Percentiles rank a stretch among this genome's conserved stretches.
These are phyloP conservation scores for Drosophila pseudotalamancana DNA, from an alignment of 2,888 invertebrate species.

Conservation along the genomic window DNA sequence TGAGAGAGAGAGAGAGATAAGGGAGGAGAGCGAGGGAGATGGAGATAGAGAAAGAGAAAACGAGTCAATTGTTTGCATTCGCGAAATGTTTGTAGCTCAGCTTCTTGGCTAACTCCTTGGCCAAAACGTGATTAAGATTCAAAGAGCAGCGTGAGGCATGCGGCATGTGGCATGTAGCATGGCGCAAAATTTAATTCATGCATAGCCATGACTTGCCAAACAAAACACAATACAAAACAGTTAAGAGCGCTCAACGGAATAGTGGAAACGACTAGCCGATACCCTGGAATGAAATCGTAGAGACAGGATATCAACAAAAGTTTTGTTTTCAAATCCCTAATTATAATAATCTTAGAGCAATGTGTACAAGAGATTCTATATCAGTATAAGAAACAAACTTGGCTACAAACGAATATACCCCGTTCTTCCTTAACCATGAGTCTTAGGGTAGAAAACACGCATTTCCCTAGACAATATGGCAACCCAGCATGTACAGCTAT, in stretches of 20 bases:
- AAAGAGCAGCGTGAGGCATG: constrained; percentile 13
- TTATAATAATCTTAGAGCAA: too few relatives aligned
- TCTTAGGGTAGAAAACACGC: constrained; percentile 33
- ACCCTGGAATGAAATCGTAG: too few relatives aligned
- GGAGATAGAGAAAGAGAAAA: not conserved
- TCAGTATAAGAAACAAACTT: too few relatives aligned
- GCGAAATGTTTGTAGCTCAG: constrained; percentile 43
- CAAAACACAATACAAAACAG: constrained; percentile 32
- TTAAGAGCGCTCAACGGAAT: constrained; percentile 19
- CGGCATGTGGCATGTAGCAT: constrained; percentile 7
- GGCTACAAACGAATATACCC: not conserved
- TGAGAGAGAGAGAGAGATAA: constrained; percentile 11
- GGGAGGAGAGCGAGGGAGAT: too few relatives aligned
- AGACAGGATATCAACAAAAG: too few relatives aligned
- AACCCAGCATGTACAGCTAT: constrained; percentile 22
- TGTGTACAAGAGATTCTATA: too few relatives aligned
- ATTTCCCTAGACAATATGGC: constrained; percentile 58
- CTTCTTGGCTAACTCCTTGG: constrained; percentile 55
- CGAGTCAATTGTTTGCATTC: constrained; percentile 41
- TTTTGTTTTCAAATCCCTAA: too few relatives aligned
- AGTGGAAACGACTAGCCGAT: not conserved
- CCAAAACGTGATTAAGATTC: constrained; percentile 63
- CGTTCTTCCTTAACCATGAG: not conserved
- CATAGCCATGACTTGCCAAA: constrained; percentile 56
- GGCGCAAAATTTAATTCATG: constrained; percentile 59